Evolutionary conservation across 2,888 invertebrate genomes (phyloP).

Genomic region (Calephelis perditalis): DNA sequence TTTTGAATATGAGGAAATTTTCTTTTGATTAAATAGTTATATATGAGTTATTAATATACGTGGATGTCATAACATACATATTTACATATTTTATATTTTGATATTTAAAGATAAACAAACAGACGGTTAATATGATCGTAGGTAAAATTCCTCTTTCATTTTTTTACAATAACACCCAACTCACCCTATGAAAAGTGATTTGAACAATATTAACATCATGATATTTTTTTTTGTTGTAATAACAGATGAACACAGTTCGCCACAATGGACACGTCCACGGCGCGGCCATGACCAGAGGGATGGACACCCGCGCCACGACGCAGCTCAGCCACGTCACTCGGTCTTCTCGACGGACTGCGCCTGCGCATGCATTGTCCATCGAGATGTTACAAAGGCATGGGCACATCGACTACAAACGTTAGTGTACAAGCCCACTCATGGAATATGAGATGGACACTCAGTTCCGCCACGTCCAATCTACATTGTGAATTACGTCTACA

Average conservation of each 20-base stretch:
- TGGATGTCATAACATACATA: too few species aligned
- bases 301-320: slow-evolving; percentile 52
- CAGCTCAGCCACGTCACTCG: slow-evolving; percentile 64
- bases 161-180: too few species aligned
- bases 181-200: too few species aligned
- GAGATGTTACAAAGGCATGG: slow-evolving; percentile 67
- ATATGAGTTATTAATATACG: too few species aligned
- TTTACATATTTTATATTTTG: too few species aligned
- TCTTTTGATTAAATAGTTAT: too few species aligned
- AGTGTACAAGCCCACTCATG: slow-evolving; percentile 3
- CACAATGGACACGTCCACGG: slow-evolving; percentile 49
- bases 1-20: too few species aligned
- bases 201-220: too few species aligned
- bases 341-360: slow-evolving; percentile 61
- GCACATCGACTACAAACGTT: slow-evolving; percentile 59
- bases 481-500: slow-evolving; percentile 23
- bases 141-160: too few species aligned
- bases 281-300: slow-evolving; percentile 36
- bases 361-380: slow-evolving; percentile 57
- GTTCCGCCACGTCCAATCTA: slow-evolving; percentile 34
- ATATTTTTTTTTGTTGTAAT: neutral
- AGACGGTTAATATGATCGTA: too few species aligned
- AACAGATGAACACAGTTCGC: slow-evolving; percentile 60
- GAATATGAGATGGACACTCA: too few species aligned
- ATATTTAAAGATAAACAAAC: too few species aligned